Evolutionary conservation across 2,888 invertebrate species (phyloP).

Genomic region (Ephialtes manifestator): DNA sequence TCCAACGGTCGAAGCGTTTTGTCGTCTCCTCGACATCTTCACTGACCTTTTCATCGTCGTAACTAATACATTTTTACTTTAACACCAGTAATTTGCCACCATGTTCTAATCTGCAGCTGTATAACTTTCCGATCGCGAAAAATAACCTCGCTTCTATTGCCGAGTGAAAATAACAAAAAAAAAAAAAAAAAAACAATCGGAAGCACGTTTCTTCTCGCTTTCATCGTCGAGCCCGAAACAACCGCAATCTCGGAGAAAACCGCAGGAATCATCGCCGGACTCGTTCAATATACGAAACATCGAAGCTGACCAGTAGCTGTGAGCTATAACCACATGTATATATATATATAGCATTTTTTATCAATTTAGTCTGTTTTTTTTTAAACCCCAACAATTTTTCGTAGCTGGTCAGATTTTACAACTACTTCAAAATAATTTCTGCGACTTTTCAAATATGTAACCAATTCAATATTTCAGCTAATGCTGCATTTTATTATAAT

Average conservation of each 20-base stretch:
- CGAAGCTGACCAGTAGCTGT: slow-evolving; percentile 8
- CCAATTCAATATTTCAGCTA: too few relatives aligned
- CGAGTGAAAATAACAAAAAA: not conserved
- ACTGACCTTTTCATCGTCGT: not conserved
- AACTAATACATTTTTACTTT: not conserved
- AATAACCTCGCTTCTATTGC: not conserved
- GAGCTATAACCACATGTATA: slow-evolving; percentile 6
- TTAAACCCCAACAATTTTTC: too few relatives aligned
- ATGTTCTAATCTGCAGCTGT: not conserved
- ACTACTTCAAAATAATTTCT: too few relatives aligned
- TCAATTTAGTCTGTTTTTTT: too few relatives aligned
- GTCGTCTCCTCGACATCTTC: slow-evolving; percentile 43
- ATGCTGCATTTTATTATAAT: too few relatives aligned
- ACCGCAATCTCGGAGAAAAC: slow-evolving; percentile 54
- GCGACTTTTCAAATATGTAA: too few relatives aligned
- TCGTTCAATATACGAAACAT: slow-evolving; percentile 15
- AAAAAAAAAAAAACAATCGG: not conserved
- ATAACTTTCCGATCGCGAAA: not conserved
- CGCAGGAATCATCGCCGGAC: slow-evolving; percentile 44
- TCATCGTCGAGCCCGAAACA: slow-evolving; percentile 31
- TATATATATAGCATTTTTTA: not conserved
- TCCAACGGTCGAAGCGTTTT: slow-evolving; percentile 11
- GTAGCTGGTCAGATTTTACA: too few relatives aligned
- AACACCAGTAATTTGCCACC: slow-evolving; percentile 15
- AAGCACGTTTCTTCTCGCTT: slow-evolving; percentile 45